Evolutionary conservation across 2,888 invertebrate genomes (phyloP), one percentile per base, ranked within the genome.

Genomic region (Drosophila greeni): DNA sequence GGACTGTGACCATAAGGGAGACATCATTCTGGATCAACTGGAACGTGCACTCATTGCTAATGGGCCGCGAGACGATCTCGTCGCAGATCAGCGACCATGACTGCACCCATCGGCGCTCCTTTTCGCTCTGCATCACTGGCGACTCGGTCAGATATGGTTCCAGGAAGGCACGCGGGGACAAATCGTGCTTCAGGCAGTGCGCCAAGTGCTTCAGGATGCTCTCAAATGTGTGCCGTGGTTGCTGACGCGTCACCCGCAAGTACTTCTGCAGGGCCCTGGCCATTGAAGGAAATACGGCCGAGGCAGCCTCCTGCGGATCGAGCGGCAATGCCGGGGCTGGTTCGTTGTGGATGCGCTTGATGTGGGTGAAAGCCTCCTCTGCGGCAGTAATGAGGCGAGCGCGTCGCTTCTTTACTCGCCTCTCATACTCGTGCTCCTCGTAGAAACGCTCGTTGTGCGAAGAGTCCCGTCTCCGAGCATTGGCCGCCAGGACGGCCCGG

Each of bases 331-430:
- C 94, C 0, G 95, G 94, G 31, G 94, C 93, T 56, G 92, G 91
- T 75, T 92, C 92, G 66, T 92, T 91, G 72, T 92, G 90, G 69
- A 97, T 92, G 36, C 98, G 91, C 83, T 96, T 95, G 72, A 99
- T 97, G 86, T 99, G 98, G 12, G 98, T 97, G 88, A 99, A 99
- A 1, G 99, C 98, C 86, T 99, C 99, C 88, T 99, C 99, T 0
- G 98, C 95, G 1, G 98, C 97, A 1, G 96, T 95, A 57, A 98
- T 92, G 39, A 99, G 91, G 20, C 99, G 91, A 5, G 98, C 97
- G 62, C 94, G 91, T 0, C 98, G 91, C 88, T 98, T 98, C 84
- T 95, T 92, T 59, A 98, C 97, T 59, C 98, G 91, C 5, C 97
- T 90, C 86, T 97, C 97, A 82, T 97, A 97, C 89, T 99, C 99